phyloP scores from a whole-genome alignment of 1,140 invertebrate genomes.

The Centruroides sculpturatus region DNA sequence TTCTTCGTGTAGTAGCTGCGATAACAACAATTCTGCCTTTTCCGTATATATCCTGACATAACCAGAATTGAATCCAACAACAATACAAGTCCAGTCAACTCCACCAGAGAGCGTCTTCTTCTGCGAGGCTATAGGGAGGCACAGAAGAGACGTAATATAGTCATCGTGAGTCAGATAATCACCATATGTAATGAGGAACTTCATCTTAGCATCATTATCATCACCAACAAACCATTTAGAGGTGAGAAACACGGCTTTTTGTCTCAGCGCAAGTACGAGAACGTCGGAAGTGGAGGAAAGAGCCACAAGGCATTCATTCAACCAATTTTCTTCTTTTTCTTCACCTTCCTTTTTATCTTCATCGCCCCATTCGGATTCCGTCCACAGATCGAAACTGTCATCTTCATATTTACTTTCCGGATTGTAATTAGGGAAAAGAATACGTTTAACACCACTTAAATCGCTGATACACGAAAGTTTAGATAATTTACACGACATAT shows the following conservation, averaged over 20 bases:
- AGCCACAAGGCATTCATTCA: constrained; percentile 52
- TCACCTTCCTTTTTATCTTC: constrained; percentile 7
- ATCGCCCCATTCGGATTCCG: constrained; percentile 5
- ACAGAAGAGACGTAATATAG: constrained; percentile 38
- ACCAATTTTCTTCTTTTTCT: constrained; percentile 35
- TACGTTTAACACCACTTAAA: too few species aligned
- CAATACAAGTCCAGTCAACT: constrained; percentile 87
- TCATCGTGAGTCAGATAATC: constrained; percentile 23
- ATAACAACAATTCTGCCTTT: constrained; percentile 60
- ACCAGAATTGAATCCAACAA: constrained; percentile 71
- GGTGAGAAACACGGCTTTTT: constrained; percentile 46
- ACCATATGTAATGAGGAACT: constrained; percentile 11
- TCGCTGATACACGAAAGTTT: too few species aligned
- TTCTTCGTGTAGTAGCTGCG: constrained; percentile 71
- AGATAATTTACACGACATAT: too few species aligned
- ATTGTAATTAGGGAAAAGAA: too few species aligned
- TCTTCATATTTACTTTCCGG: too few species aligned
- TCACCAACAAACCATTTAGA: constrained; percentile 36
- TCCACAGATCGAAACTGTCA: too few species aligned
- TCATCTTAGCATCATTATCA: constrained; percentile 27
- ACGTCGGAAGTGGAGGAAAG: constrained; percentile 56
- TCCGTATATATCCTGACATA: constrained; percentile 78
- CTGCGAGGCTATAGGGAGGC: constrained; percentile 49
- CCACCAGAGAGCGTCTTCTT: constrained; percentile 43
- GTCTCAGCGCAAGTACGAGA: constrained; percentile 47